Evolutionary conservation across 2,113 vertebrate genomes (phyloP), one percentile per base, ranked within the genome.

Genomic region (Cromileptes altivelis): DNA sequence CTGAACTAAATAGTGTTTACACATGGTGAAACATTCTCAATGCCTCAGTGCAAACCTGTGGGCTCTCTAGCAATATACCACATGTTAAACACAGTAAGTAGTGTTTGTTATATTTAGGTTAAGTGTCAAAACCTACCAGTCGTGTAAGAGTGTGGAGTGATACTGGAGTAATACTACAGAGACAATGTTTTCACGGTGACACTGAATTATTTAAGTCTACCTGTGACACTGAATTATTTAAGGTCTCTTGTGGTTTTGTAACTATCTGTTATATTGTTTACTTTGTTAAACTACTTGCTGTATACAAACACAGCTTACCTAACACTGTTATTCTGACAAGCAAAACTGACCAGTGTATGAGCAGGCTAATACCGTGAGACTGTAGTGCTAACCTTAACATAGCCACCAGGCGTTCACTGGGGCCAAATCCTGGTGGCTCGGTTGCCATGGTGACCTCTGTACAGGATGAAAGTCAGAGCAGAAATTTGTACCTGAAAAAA

Each of bases 401-500:
- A n/a, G 65, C 18, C 1, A 68, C 63, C 76, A 93, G 85, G 3
- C 0, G 56, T 25, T 81, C 78, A 65, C 88, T 84, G 57, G 87
- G 85, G 50, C 85, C 84, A 25, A 72, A 57, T 47, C 19, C 45
- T 2, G 4, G 57, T 52, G 75, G 85, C n/a, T n/a, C 6, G 4
- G 81, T 84, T 86, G 89, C 84, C 93, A 94, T 93, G 85, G 77
- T 72, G 67, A 88, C 74, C 49, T 53, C 13, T 37, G 12, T 42
- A 50, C 65, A 56, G 37, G 63, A 77, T 33, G 63, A 60, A 42
- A 84, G 60, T 77, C 47, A 49, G 27, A 45, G 23, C 53, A 80
- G 82, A 30, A 82, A 42, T 3, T 40, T n/a, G 42, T 49, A 62
- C 63, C 85, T 89, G 19, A 62, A 68, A 6, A 65, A 60, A 15